phyloP scores from a whole-genome alignment of 1,140 invertebrate genomes.

The Galleria mellonella region DNA sequence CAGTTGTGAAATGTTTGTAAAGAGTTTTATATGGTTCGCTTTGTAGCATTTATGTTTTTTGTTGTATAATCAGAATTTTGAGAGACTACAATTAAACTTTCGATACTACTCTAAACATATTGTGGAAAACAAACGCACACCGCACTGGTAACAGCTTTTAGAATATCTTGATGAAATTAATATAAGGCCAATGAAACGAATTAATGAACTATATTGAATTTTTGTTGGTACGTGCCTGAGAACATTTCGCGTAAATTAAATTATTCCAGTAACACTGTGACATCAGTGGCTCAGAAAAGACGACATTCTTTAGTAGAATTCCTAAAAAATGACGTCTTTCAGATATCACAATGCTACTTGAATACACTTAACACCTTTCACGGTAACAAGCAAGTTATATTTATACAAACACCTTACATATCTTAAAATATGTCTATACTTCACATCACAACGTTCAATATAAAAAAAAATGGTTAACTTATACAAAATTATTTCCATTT shows the following conservation, averaged over 20 bases:
- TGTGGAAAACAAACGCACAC: slow-evolving; percentile 34
- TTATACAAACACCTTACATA: no score
- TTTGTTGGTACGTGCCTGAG: slow-evolving; percentile 4
- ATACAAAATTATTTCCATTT: no score
- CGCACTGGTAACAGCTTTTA: slow-evolving; percentile 9
- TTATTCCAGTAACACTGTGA: no score
- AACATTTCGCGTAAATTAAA: background rate
- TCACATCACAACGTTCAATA: no score
- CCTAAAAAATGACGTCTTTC: no score
- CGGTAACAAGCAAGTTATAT: no score
- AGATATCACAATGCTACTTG: no score
- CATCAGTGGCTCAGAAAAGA: no score
- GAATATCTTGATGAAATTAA: background rate
- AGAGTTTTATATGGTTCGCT: slow-evolving; percentile 6
- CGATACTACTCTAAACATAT: slow-evolving; percentile 23
- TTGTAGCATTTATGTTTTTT: slow-evolving; percentile 15
- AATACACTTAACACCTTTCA: no score
- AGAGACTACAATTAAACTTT: slow-evolving; percentile 8
- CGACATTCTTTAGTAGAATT: no score
- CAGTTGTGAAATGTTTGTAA: background rate
- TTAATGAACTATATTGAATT: slow-evolving; percentile 14
- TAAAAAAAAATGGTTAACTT: no score
- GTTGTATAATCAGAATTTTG: slow-evolving; percentile 6
- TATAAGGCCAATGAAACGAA: slow-evolving; percentile 23
- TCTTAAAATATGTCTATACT: no score